These are phyloP conservation scores for Mastomys natalensis DNA, from an alignment of 2,113 vertebrate genomes.

Conservation along the genomic window DNA sequence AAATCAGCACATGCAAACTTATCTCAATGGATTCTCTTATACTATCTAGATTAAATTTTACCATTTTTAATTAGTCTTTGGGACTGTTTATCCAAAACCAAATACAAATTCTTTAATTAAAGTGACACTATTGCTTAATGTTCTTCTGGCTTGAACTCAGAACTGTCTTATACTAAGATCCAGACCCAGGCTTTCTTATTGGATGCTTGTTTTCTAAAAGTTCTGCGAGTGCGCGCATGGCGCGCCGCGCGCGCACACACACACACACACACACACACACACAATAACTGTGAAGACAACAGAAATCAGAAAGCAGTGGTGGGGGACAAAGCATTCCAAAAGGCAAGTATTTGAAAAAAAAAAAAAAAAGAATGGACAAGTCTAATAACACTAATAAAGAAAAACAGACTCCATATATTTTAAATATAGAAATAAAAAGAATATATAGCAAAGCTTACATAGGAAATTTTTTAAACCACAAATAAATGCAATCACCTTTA, in stretches of 20 bases:
- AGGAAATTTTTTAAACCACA: not conserved
- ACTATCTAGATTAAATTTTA: constrained; percentile 37
- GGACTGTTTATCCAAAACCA: constrained; percentile 39
- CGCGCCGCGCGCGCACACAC: not conserved
- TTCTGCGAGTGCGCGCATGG: not conserved
- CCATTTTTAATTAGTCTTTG: not conserved
- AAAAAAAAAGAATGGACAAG: not conserved
- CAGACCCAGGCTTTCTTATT: not conserved
- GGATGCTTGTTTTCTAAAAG: constrained; percentile 43
- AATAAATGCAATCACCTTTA: constrained; percentile 18
- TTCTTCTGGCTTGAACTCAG: constrained; percentile 31
- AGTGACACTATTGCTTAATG: not conserved
- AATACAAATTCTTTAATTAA: constrained; percentile 27
- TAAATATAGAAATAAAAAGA: constrained; percentile 34
- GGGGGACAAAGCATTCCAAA: not conserved
- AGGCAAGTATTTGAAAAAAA: constrained; percentile 32
- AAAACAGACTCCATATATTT: not conserved
- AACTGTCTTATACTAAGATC: constrained; percentile 15
- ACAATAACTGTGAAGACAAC: not conserved
- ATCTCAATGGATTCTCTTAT: constrained; percentile 15
- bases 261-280: not conserved
- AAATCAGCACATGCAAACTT: constrained; percentile 34
- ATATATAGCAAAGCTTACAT: not conserved
- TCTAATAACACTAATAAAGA: constrained; percentile 37
- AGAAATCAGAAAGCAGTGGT: not conserved